Conservation (phyloP, 2,888 invertebrate genomes). For the Rotaria magnacalcarata region DNA sequence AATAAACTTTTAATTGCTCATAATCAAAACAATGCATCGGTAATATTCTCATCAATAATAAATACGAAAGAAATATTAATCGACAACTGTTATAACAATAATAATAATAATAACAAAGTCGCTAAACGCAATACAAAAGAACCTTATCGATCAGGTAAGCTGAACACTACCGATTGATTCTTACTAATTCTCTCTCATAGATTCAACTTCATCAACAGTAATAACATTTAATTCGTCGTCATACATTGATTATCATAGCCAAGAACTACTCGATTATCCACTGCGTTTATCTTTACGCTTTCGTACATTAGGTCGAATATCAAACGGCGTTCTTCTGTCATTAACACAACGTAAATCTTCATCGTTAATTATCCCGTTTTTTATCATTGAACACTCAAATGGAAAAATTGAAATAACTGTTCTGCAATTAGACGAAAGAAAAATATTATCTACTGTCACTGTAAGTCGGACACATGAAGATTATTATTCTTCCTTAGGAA, state of each 20-base stretch:
- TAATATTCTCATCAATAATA: neutral
- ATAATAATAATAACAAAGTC: neutral
- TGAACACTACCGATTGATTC: neutral
- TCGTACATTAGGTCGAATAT: slow-evolving; percentile 34
- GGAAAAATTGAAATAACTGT: slow-evolving; percentile 14
- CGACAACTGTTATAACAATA: neutral
- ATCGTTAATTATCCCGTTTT: neutral
- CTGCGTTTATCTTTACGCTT: slow-evolving; percentile 5
- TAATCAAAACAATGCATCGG: neutral
- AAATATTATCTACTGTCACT: neutral
- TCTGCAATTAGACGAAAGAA: slow-evolving; percentile 10
- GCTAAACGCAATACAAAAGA: neutral
- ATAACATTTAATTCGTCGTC: neutral
- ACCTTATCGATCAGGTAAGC: neutral
- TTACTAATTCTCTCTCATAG: neutral
- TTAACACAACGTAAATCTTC: slow-evolving; percentile 31
- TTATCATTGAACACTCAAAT: slow-evolving; percentile 29
- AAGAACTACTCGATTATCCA: slow-evolving; percentile 12
- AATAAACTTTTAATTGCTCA: neutral
- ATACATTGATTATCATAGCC: slow-evolving; percentile 31
- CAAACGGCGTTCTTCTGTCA: slow-evolving; percentile 15
- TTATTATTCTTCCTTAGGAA: neutral
- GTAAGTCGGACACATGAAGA: neutral
- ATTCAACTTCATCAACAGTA: neutral
- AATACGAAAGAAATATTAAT: neutral